Conservation (phyloP, 2,113 vertebrate species). For the Pollimyrus isidori region DNA sequence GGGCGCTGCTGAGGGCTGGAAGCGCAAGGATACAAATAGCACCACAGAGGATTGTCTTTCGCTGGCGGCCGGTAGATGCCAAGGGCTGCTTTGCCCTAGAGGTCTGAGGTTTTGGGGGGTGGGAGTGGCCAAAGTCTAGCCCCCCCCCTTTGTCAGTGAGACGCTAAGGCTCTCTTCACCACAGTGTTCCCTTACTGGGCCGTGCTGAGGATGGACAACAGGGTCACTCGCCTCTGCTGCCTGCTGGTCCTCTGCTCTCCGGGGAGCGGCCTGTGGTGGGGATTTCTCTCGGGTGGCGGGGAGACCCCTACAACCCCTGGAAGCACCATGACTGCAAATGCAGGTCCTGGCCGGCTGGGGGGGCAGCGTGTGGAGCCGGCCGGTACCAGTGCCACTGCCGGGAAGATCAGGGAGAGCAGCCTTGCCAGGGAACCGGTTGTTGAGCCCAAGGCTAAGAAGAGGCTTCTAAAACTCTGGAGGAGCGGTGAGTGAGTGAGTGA, state of each 20-base stretch:
- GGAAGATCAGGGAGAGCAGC: slow-evolving; percentile 7
- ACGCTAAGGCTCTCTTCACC: not conserved
- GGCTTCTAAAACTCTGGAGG: slow-evolving; percentile 54
- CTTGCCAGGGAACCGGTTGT: not conserved
- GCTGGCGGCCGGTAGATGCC: slow-evolving; percentile 25
- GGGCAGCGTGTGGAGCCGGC: not conserved
- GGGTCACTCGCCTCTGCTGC: slow-evolving; percentile 27
- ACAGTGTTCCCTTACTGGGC: not conserved
- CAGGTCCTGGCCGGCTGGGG: not conserved
- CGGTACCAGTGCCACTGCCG: slow-evolving; percentile 7
- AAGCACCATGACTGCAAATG: too few relatives aligned
- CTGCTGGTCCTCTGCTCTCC: slow-evolving; percentile 33
- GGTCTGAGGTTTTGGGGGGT: not conserved
- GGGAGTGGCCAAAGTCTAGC: slow-evolving; percentile 7
- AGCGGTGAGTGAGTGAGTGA: slow-evolving; percentile 60
- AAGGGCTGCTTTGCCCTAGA: slow-evolving; percentile 17
- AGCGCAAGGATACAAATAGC: not conserved
- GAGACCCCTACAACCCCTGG: too few relatives aligned
- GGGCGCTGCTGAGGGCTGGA: not conserved
- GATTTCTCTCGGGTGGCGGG: too few relatives aligned
- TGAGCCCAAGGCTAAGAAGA: slow-evolving; percentile 34
- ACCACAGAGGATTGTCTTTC: not conserved
- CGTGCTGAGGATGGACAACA: slow-evolving; percentile 38
- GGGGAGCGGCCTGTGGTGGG: slow-evolving; percentile 52
- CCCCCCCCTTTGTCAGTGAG: not conserved